A percentile compares a stretch with the other conserved stretches of the same genome.
Evolutionary conservation across 2,888 invertebrate species (phyloP).

Genomic region (Antheraea assamensis): DNA sequence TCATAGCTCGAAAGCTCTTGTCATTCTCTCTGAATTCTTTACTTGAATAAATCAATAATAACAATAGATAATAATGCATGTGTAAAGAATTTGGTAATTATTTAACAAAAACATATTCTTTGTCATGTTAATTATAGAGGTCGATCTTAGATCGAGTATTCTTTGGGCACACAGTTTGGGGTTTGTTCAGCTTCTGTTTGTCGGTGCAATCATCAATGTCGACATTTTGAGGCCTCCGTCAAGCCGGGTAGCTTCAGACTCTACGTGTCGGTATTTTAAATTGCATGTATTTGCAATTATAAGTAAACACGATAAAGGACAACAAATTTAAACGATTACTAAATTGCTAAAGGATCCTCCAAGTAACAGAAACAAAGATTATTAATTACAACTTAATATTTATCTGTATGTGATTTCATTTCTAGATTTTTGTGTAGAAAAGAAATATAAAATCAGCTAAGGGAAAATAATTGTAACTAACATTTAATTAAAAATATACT

Average conservation of each 20-base stretch:
- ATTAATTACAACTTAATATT: background rate
- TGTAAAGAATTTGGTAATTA: background rate
- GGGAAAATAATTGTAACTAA: background rate
- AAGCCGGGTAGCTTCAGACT: too few relatives aligned
- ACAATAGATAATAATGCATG: conserved; percentile 2
- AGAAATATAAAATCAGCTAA: background rate
- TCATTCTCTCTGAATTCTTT: conserved; percentile 15
- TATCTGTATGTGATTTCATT: background rate
- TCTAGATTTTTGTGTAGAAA: background rate
- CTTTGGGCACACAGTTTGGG: background rate
- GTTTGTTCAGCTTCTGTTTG: background rate
- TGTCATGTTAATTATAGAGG: background rate
- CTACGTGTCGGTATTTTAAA: too few relatives aligned
- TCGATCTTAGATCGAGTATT: background rate
- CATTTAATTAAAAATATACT: conserved; percentile 49
- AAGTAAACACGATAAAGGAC: background rate
- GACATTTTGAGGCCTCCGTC: too few relatives aligned
- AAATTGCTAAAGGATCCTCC: background rate
- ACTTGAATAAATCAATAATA: conserved; percentile 8
- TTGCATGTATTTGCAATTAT: background rate
- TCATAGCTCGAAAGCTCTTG: conserved; percentile 25
- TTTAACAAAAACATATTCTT: background rate
- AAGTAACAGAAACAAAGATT: background rate
- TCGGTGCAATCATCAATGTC: background rate
- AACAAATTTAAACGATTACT: background rate